Base-by-base conservation (phyloP, 2,113 vertebrate genomes). In the Phalacrocorax brasilianus region DNA sequence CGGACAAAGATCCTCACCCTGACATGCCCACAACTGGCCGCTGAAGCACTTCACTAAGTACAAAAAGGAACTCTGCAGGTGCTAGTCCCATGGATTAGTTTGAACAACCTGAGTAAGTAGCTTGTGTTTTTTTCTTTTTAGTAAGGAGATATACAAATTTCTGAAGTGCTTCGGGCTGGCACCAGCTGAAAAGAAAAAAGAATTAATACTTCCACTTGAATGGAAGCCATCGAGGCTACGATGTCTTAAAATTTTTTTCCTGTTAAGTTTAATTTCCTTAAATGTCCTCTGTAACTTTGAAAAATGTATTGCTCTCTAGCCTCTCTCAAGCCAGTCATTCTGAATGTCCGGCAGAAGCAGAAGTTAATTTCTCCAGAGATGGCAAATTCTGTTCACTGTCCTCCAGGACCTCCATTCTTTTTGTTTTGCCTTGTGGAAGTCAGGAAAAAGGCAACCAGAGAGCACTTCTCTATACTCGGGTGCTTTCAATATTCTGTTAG, bases 201-300 rank as follows among this genome's bases (percentile, higher is more conserved):
- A 67, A 59, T 33, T 15, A 58, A 35, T 27, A 24, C 33, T 40
- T 81, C 47, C 56, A 38, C 14, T n/a, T 19, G 27, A 68, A 53
- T 4, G 0, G 58, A 47, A 71, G 38, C 28, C 62, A 30, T 1
- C 12, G 44, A 40, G 45, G 28, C 58, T 71, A 21, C 0, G 0
- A 50, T 15, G 33, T 27, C 72, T 73, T 33, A 50, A 42, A 18
- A 26, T 68, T 53, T 38, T 76, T 68, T 42, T 33, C n/a, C 50
- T 40, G 17, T 58, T 23, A 40, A 38, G 11, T 33, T 68, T 52
- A 1, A 62, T 73, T 58, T 82, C 55, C 42, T 35, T 21, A 16
- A 38, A 17, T n/a, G 33, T 45, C 27, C 28, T 53, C 33, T 94
- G 63, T 26, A 26, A 10, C 59, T 61, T 33, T 45, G 53, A 56